These are phyloP conservation scores for Hyalella azteca DNA, from an alignment of 2,888 invertebrate species.

Conservation along the genomic window DNA sequence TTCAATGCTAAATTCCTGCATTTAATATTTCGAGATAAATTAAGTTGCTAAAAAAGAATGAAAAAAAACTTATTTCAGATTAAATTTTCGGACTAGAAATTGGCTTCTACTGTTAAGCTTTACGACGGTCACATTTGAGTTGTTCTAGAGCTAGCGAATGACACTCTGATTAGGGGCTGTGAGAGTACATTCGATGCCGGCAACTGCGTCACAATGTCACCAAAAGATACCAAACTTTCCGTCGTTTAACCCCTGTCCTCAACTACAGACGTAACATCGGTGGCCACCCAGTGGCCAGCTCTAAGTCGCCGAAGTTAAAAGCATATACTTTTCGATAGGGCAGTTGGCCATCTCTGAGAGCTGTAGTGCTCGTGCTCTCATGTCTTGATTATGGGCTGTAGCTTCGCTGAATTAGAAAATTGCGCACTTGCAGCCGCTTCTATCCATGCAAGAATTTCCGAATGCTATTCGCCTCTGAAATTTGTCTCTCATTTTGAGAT, in stretches of 20 bases:
- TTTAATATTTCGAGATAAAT: too few relatives aligned
- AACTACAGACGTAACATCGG: too few relatives aligned
- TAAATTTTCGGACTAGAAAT: not conserved
- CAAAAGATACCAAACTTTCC: too few relatives aligned
- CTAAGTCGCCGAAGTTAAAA: too few relatives aligned
- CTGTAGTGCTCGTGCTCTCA: not conserved
- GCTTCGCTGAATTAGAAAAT: slow-evolving; percentile 9
- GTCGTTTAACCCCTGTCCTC: too few relatives aligned
- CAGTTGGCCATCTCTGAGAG: not conserved
- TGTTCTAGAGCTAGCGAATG: slow-evolving; percentile 28
- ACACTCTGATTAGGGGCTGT: slow-evolving; percentile 23
- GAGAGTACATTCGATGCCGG: not conserved
- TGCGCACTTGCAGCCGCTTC: not conserved
- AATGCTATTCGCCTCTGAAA: too few relatives aligned
- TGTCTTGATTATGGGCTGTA: slow-evolving; percentile 15
- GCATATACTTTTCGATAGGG: too few relatives aligned
- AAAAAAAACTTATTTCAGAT: not conserved
- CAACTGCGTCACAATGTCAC: not conserved
- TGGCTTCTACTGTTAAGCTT: not conserved
- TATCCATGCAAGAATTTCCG: too few relatives aligned
- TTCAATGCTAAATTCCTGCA: not conserved
- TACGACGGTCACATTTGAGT: slow-evolving; percentile 20
- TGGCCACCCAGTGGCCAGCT: too few relatives aligned
- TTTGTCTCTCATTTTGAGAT: too few relatives aligned
- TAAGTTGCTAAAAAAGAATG: too few relatives aligned